Base-by-base conservation (phyloP, 2,113 vertebrate genomes). In the Seriola aureovittata region DNA sequence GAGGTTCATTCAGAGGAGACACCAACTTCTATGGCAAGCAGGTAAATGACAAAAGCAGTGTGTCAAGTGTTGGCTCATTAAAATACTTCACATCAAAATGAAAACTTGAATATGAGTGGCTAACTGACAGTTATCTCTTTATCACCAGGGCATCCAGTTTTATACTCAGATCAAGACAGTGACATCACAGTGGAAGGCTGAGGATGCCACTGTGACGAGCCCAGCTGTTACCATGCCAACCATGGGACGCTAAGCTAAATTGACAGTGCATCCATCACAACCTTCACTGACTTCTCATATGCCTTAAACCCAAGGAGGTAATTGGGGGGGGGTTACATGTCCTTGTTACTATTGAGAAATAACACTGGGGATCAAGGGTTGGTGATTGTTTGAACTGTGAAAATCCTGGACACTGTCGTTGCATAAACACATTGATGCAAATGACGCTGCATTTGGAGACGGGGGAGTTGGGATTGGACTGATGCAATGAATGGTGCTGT, bases 21-120 rank as follows among this genome's bases (percentile, higher is more conserved):
- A 97, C 96, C 76, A 99, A 99, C 93, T 99, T 99, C 95, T 99
- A 99, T 46, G 98, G 98, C 92, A 99, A 99, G 88, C 98, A 99
- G 92, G 94, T 93, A 79, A 71, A 55, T 9, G 16, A 71, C 23
- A 42, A 23, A 80, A 21, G 7, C 36, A 9, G 6, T 42, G 21
- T 40, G 23, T 65, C 34, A 1, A 1, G 2, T 36, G 38, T 62
- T 12, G 1, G 21, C 59, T 57, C 8, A 21, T 48, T 8, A n/a
- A 21, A 50, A 66, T 34, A 29, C 9, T 36, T 3, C 10, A 40
- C 32, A 9, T 64, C 6, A 8, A 54, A 12, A n/a, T 16, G 12
- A 25, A 42, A 60, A 3, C 5, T 9, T 23, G 8, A 13, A 40
- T 11, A n/a, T 55, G 29, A 21, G 11, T 4, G 4, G 11, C 4